Base-by-base conservation (phyloP, 1,140 invertebrate species). In the Bicyclus anynana region DNA sequence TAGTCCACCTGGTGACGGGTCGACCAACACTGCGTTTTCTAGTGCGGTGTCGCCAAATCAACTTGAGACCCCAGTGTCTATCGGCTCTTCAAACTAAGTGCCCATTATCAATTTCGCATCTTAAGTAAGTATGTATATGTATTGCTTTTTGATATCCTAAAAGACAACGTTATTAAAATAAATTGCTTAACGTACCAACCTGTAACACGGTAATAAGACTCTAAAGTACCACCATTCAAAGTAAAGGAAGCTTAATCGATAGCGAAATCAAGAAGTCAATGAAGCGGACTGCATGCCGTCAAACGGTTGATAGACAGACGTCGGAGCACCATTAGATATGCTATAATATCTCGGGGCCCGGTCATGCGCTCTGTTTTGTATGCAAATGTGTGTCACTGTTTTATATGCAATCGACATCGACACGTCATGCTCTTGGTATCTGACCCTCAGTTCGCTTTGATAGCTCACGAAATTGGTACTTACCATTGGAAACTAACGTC, bases 291-390 rank as follows among this genome's bases (percentile, higher is more conserved):
- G 69, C 61, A 58, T 59, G 49, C 65, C 74, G 75, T 75, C 77
- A 57, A 56, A 17, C 2, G 27, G 17, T 49, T 72, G 82, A 85
- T 73, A 77, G 82, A 85, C 80, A 82, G 72, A 53, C 72, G 72
- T 78, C 75, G 58, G 49, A 49, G 62, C 67, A 62, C 62, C 75
- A 82, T 84, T 83, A 83, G 78, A 80, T 81, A 85, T 79, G 78
- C 74, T 70, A 73, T 68, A 72, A 65, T 79, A 77, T 84, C 80
- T 71, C 33, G 46, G 57, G 56, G 59, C 64, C 68, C 69, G 73
- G 61, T 71, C 73, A 65, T 72, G 69, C 59, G 61, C 63, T 50
- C 53, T 75, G 77, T 74, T 84, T 85, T 83, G 78, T 85, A 83
- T 85, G 82, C 80, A 82, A 83, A 85, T 83, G 68, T 59, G 27